phyloP scores from a whole-genome alignment of 1,140 invertebrate species.

The Holcopasites calliopsidis region DNA sequence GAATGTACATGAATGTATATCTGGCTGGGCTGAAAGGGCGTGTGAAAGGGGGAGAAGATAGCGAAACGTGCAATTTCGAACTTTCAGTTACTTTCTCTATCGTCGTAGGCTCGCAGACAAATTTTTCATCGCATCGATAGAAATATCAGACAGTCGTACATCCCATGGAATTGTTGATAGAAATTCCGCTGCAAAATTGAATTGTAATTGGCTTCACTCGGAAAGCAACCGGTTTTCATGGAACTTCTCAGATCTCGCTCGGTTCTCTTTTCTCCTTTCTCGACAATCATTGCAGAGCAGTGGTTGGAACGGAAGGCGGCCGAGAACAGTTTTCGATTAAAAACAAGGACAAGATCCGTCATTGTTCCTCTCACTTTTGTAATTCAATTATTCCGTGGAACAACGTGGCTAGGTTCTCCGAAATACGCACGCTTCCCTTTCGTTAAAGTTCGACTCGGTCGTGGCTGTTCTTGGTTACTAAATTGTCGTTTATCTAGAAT shows the following conservation, averaged over 20 bases:
- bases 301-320: not conserved
- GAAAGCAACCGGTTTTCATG: not conserved
- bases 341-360: not conserved
- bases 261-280: constrained; percentile 18
- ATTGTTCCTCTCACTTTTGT: constrained; percentile 13
- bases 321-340: not conserved
- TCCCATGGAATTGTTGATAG: constrained; percentile 8
- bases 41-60: constrained; percentile 31
- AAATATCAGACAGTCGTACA: constrained; percentile 32
- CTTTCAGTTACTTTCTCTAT: constrained; percentile 60
- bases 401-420: not conserved
- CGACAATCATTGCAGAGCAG: not conserved
- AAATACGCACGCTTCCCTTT: constrained; percentile 13
- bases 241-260: not conserved
- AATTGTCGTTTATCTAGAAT: not conserved
- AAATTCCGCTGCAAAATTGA: constrained; percentile 26
- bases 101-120: constrained; percentile 61
- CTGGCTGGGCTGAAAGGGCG: constrained; percentile 7
- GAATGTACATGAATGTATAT: constrained; percentile 8
- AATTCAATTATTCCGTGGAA: not conserved
- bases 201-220: constrained; percentile 8
- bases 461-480: not conserved
- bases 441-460: not conserved
- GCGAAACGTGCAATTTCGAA: constrained; percentile 62
- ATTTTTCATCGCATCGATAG: constrained; percentile 61